Conservation (phyloP, 2,113 vertebrate species). For the Macroglossus sobrinus region DNA sequence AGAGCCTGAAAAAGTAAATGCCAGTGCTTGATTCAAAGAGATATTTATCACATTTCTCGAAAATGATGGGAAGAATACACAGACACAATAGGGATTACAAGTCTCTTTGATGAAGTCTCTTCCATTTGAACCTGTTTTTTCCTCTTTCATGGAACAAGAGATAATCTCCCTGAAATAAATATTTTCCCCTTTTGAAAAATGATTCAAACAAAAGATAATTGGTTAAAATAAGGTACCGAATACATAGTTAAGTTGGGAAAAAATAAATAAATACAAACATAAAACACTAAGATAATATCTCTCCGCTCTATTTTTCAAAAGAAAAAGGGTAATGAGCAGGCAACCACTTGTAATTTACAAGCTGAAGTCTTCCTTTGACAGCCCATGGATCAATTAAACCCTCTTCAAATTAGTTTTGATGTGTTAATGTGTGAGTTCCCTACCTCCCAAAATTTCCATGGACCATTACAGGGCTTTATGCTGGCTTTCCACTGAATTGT, state of each 20-base stretch:
- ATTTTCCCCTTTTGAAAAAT: conserved; percentile 60
- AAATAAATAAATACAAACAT: conserved; percentile 65
- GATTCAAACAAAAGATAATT: conserved; percentile 63
- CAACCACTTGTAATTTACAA: conserved; percentile 1
- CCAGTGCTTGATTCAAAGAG: conserved; percentile 57
- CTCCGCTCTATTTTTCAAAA: conserved; percentile 52
- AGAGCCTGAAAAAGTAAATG: conserved; percentile 58
- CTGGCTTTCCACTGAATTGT: conserved; percentile 29
- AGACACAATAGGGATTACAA: conserved; percentile 75
- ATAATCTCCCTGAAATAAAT: conserved; percentile 72
- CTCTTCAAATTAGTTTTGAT: conserved; percentile 62
- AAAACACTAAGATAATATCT: conserved; percentile 63
- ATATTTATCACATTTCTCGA: conserved; percentile 60
- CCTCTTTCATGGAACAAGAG: conserved; percentile 70
- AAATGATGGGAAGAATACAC: conserved; percentile 65
- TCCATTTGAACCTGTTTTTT: conserved; percentile 75
- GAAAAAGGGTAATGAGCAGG: conserved; percentile 50
- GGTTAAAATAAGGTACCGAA: conserved; percentile 44
- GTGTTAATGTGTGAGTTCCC: conserved; percentile 40
- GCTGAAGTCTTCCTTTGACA: conserved; percentile 64
- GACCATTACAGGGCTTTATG: conserved; percentile 8
- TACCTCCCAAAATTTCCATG: background rate
- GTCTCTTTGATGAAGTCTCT: conserved; percentile 67
- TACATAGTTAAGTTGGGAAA: conserved; percentile 47
- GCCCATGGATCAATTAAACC: conserved; percentile 54